Conservation (phyloP, 2,888 invertebrate genomes). For the Chrysodeixis includens region DNA sequence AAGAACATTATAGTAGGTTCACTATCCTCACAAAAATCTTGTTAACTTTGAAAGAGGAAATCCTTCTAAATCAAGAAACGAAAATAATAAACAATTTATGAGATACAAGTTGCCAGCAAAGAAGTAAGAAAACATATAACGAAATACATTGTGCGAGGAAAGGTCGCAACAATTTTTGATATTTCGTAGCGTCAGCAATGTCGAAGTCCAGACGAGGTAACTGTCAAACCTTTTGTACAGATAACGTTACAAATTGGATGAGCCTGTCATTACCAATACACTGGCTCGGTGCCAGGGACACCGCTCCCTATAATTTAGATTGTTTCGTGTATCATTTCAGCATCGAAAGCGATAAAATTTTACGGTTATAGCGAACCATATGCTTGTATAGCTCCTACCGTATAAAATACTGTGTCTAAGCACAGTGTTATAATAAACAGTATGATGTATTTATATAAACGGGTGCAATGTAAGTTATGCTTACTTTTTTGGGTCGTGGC, state of each 20-base stretch:
- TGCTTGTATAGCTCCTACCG: slow-evolving; percentile 71
- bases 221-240: slow-evolving; percentile 66
- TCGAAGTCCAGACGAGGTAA: slow-evolving; percentile 53
- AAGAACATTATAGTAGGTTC: no score
- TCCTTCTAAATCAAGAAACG: not conserved
- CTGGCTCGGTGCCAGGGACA: slow-evolving; percentile 82
- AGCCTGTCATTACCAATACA: slow-evolving; percentile 81
- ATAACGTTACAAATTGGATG: slow-evolving; percentile 81
- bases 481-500: no score
- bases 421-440: no score
- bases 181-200: slow-evolving; percentile 49
- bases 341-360: slow-evolving; percentile 88
- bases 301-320: slow-evolving; percentile 84
- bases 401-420: slow-evolving; percentile 74
- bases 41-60: not conserved
- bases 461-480: no score
- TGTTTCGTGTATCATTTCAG: slow-evolving; percentile 89
- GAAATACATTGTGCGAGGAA: slow-evolving; percentile 2
- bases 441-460: no score
- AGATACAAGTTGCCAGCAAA: slow-evolving; percentile 1
- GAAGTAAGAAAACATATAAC: slow-evolving; percentile 2
- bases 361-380: slow-evolving; percentile 84
- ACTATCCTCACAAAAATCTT: not conserved
- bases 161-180: slow-evolving; percentile 30
- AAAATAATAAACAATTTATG: slow-evolving; percentile 2